phyloP scores from a whole-genome alignment of 2,888 invertebrate genomes.

The Eueremaeus valkanovi region DNA sequence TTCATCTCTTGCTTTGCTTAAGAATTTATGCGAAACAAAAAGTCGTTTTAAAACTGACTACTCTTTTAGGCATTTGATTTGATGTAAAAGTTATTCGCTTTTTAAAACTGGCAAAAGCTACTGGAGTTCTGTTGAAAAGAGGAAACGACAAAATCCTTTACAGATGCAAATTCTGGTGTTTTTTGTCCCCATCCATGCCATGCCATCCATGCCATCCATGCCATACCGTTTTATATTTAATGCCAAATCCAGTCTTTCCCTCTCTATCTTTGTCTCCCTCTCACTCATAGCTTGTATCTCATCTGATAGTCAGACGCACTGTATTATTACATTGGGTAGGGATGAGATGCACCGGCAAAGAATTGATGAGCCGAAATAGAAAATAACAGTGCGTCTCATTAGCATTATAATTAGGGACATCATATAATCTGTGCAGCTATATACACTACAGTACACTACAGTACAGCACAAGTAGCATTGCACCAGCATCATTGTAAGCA shows the following conservation, averaged over 20 bases:
- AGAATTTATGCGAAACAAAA: neutral
- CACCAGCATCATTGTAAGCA: too few species aligned
- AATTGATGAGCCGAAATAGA: neutral
- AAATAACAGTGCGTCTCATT: constrained; percentile 27
- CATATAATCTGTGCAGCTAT: too few species aligned
- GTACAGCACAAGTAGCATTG: too few species aligned
- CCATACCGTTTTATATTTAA: constrained; percentile 26
- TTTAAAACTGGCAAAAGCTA: neutral
- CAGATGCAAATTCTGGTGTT: constrained; percentile 17
- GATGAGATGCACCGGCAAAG: neutral
- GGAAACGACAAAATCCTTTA: constrained; percentile 29
- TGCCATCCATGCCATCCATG: neutral
- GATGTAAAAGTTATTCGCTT: constrained; percentile 1
- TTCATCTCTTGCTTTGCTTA: neutral
- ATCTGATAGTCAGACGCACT: constrained; percentile 6
- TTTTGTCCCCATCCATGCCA: neutral
- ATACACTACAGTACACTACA: too few species aligned
- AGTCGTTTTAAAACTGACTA: neutral
- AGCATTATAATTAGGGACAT: constrained; percentile 30
- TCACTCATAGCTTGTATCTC: neutral
- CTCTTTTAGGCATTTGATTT: constrained; percentile 8
- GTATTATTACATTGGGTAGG: constrained; percentile 14
- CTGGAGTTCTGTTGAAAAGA: neutral
- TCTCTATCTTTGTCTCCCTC: too few species aligned
- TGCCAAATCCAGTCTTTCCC: constrained; percentile 1